Conservation (phyloP, 2,113 vertebrate genomes). For the Isurus oxyrinchus region DNA sequence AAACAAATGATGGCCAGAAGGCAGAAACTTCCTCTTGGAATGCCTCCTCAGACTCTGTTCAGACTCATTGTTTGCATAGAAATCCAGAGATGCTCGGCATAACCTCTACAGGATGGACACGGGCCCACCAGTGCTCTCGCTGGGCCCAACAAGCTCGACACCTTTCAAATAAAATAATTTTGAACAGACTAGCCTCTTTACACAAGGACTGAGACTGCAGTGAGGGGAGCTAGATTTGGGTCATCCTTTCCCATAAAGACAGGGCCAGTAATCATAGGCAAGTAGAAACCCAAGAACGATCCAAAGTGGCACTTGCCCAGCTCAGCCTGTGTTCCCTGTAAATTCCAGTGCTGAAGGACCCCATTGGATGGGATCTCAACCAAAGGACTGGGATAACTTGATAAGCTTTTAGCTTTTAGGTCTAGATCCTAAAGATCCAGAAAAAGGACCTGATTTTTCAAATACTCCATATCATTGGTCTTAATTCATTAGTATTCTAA, state of each 20-base stretch:
- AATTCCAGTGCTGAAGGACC: neutral
- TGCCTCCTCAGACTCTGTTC: neutral
- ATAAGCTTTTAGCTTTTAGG: neutral
- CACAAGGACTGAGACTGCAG: neutral
- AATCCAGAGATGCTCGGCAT: neutral
- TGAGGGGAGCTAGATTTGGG: neutral
- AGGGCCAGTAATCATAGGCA: neutral
- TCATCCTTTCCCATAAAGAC: neutral
- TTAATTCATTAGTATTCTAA: neutral
- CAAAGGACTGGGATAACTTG: neutral
- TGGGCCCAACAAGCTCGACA: too few species aligned
- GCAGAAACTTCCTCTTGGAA: too few species aligned
- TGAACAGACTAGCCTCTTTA: neutral
- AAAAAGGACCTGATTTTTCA: neutral
- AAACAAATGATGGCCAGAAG: neutral
- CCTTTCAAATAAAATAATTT: neutral
- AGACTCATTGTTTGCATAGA: neutral
- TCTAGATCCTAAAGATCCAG: neutral
- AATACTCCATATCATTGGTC: neutral
- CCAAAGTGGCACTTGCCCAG: neutral
- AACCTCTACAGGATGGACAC: neutral
- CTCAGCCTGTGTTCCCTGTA: neutral
- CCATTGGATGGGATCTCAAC: neutral
- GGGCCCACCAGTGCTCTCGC: neutral
- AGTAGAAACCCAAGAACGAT: neutral